phyloP scores from a whole-genome alignment of 2,797 vertebrate genomes.

The Vireo griseus region DNA sequence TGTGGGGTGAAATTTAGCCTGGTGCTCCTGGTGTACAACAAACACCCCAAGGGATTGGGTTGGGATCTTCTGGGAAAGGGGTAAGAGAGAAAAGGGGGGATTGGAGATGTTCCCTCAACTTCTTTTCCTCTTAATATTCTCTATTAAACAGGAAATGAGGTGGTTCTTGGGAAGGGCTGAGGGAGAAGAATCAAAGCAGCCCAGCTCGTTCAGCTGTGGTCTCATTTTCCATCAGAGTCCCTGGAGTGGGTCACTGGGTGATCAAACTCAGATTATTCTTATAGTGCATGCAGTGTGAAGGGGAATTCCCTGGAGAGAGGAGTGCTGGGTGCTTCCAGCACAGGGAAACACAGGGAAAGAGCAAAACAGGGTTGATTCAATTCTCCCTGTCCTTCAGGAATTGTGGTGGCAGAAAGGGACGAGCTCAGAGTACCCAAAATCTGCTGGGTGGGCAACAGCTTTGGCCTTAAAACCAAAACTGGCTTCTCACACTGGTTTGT shows the following conservation, averaged over 20 bases:
- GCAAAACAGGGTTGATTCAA: background rate
- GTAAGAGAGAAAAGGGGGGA: background rate
- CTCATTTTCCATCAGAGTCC: background rate
- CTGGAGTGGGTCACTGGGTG: conserved; percentile 1
- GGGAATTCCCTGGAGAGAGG: background rate
- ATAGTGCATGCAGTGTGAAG: background rate
- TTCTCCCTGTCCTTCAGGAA: background rate
- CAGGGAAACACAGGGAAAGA: background rate
- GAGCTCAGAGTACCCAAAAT: background rate
- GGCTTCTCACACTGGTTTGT: background rate
- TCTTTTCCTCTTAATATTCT: background rate
- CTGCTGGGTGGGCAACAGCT: background rate
- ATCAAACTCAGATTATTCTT: background rate
- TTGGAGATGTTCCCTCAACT: background rate
- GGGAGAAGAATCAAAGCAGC: background rate
- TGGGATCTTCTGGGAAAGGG: background rate
- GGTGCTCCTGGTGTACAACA: background rate
- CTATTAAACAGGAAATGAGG: background rate
- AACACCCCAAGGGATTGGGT: background rate
- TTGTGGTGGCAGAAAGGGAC: background rate
- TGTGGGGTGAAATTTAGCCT: background rate
- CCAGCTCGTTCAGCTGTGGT: background rate
- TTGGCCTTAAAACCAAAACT: background rate
- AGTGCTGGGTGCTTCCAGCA: background rate
- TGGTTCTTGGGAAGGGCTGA: background rate